phyloP scores from a whole-genome alignment of 2,113 vertebrate species.

The Cebidichthys violaceus region DNA sequence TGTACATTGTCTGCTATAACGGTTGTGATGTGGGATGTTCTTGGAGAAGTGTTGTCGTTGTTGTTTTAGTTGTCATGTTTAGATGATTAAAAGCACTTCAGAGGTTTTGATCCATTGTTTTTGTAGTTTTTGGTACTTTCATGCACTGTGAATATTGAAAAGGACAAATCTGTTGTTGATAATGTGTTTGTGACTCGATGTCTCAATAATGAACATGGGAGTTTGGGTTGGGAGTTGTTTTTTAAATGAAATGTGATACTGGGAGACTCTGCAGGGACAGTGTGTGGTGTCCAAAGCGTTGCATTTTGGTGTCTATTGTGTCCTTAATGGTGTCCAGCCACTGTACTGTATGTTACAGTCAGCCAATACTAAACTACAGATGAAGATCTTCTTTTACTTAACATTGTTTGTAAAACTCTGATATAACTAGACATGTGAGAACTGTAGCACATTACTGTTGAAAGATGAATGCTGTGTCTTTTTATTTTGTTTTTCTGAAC shows the following conservation, averaged over 20 bases:
- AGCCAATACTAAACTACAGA: background rate
- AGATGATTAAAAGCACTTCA: constrained; percentile 46
- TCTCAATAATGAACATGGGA: constrained; percentile 14
- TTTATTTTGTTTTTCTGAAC: background rate
- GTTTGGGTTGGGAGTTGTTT: constrained; percentile 7
- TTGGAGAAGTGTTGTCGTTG: background rate
- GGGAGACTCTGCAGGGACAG: background rate
- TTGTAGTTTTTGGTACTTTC: constrained; percentile 42
- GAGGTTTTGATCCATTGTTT: constrained; percentile 14
- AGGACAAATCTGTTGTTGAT: constrained; percentile 18
- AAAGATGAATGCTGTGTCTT: constrained; percentile 2
- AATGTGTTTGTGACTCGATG: constrained; percentile 4
- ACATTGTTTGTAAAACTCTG: constrained; percentile 41
- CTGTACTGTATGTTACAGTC: constrained; percentile 36
- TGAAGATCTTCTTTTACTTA: constrained; percentile 15
- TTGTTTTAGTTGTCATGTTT: constrained; percentile 14
- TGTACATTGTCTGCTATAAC: background rate
- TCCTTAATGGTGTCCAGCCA: constrained; percentile 26
- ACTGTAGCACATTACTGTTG: constrained; percentile 15
- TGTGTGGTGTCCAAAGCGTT: background rate
- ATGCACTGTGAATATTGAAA: constrained; percentile 47
- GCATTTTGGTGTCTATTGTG: background rate
- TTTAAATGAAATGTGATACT: constrained; percentile 6
- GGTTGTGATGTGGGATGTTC: background rate
- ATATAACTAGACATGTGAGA: constrained; percentile 26